Evolutionary conservation across 2,113 vertebrate genomes (phyloP), one percentile per base, ranked within the genome.

Genomic region (Poeciliopsis prolifica): DNA sequence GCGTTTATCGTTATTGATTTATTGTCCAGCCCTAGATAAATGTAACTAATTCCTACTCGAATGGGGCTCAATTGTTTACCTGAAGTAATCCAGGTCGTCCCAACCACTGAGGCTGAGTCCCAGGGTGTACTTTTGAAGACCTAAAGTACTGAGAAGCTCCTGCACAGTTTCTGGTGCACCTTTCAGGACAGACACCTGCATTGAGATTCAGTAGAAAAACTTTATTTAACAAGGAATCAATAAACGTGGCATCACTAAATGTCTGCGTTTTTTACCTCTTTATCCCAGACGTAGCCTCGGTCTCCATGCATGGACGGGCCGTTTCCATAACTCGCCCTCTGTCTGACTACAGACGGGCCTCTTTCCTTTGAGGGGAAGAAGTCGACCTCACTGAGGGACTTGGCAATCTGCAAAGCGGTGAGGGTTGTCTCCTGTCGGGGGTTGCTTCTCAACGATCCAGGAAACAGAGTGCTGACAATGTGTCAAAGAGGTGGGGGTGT

Each of bases 1-100:
- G 31, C 31, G 6, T 33, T 7, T 33, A 35, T 35, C 7, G 33
- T 35, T 35, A 35, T 35, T 8, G 7, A 35, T 35, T 35, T 35
- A 35, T 35, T 35, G 33, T 35, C 33, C 33, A 35, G 33, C 7
- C 2, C 10, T 40, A 40, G 37, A 12, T 40, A 40, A 40, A 40
- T 11, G 37, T 40, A 42, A 42, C 40, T 5, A 15, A 42, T 42
- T 42, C 40, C 40, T 42, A 42, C 40, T 42, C 40, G 15, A 15
- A 42, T 42, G 51, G 24, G 51, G 40, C 14, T 14, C 40, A 42
- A 29, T 35, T 6, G 28, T 74, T 86, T 87, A 95, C 95, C 95
- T 95, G 91, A 95, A 94, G 67, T 93, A 91, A 83, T 95, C 92
- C 68, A 94, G 81, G 80, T 94, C 93, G 74, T 95, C 93, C 95